A percentile compares a stretch with the other conserved stretches of the same genome.
phyloP scores from a whole-genome alignment of 2,113 vertebrate species.

The Pontoporia blainvillei region DNA sequence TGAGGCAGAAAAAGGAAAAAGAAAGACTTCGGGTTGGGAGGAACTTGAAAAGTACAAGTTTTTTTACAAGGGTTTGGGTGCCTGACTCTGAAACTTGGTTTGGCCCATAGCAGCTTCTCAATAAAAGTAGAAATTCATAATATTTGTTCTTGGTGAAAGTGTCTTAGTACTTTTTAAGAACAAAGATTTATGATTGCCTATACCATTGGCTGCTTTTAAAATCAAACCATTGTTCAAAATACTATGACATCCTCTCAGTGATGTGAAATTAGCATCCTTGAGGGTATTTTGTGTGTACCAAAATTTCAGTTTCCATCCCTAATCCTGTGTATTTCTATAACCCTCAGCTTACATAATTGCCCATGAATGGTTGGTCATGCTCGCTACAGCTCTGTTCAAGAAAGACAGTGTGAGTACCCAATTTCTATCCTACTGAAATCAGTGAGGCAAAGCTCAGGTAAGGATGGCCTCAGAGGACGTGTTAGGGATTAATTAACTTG shows the following conservation, averaged over 20 bases:
- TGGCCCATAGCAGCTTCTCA: not conserved
- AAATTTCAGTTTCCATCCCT: not conserved
- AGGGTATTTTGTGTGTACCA: not conserved
- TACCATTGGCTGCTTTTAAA: not conserved
- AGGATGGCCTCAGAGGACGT: not conserved
- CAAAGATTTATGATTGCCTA: slow-evolving; percentile 14
- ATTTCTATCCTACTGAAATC: not conserved
- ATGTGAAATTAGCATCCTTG: not conserved
- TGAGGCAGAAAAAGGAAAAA: not conserved
- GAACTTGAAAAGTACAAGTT: not conserved
- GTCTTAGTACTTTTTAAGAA: not conserved
- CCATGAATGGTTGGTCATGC: not conserved
- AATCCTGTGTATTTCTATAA: not conserved
- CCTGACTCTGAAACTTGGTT: not conserved
- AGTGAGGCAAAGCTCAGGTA: not conserved
- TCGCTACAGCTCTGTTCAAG: not conserved
- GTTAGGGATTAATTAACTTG: not conserved
- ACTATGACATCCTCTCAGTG: not conserved
- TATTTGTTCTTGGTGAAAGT: slow-evolving; percentile 1
- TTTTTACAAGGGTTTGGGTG: not conserved
- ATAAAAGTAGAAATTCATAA: not conserved
- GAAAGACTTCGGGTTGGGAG: not conserved
- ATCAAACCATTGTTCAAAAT: not conserved
- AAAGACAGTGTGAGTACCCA: not conserved
- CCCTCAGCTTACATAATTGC: not conserved